Evolutionary conservation across 2,113 vertebrate genomes (phyloP).

Genomic region (Glaucomys volans): DNA sequence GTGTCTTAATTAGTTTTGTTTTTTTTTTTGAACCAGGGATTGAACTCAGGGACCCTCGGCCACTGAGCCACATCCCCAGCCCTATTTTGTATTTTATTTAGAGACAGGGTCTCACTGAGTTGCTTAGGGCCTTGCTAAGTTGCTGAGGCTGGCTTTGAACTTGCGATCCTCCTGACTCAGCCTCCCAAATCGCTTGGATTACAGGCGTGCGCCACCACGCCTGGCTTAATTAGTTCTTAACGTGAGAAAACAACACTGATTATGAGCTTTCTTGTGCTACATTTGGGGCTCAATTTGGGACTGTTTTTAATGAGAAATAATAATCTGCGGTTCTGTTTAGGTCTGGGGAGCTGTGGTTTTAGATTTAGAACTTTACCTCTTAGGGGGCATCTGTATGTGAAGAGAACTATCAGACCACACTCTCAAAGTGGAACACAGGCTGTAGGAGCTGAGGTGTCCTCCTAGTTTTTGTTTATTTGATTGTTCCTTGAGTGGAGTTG

Average conservation of each 20-base stretch:
- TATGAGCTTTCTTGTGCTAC: background rate
- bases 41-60: too few relatives aligned
- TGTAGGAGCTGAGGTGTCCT: background rate
- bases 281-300: background rate
- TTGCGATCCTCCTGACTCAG: too few relatives aligned
- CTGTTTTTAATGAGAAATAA: constrained; percentile 29
- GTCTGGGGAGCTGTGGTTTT: background rate
- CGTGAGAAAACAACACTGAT: background rate
- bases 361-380: background rate
- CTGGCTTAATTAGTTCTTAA: background rate
- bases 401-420: background rate
- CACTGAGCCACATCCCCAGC: too few relatives aligned
- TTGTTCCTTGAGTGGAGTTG: background rate
- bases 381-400: background rate
- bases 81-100: too few relatives aligned
- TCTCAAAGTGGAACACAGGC: background rate
- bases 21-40: too few relatives aligned
- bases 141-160: too few relatives aligned
- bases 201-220: too few relatives aligned
- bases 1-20: too few relatives aligned
- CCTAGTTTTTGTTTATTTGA: background rate
- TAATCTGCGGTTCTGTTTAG: background rate
- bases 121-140: too few relatives aligned
- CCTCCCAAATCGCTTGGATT: too few relatives aligned
- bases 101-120: too few relatives aligned